These are phyloP conservation scores for Scrobipalpa costella DNA, from an alignment of 2,888 invertebrate genomes.

Conservation along the genomic window DNA sequence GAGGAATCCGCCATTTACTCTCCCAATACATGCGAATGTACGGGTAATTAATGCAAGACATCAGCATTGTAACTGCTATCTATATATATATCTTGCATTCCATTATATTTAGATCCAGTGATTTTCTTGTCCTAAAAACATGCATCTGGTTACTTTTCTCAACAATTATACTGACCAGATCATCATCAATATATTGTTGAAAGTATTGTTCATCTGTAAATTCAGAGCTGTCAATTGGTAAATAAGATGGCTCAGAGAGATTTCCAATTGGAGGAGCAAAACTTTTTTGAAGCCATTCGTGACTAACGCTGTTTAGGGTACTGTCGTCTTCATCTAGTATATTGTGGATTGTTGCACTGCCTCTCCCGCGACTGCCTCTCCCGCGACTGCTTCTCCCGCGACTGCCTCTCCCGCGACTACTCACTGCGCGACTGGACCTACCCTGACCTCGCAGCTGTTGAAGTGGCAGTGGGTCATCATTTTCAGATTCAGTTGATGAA, in stretches of 20 bases:
- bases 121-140: not conserved
- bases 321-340: no score
- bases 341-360: not conserved
- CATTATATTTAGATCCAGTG: slow-evolving; percentile 19
- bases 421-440: not conserved
- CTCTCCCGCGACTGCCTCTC: not conserved
- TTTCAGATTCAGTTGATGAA: no score
- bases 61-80: slow-evolving; percentile 29
- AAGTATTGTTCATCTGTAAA: not conserved
- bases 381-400: slow-evolving; percentile 10
- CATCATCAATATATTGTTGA: slow-evolving; percentile 4
- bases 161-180: not conserved
- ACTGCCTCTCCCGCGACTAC: not conserved
- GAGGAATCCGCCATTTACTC: not conserved
- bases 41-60: slow-evolving; percentile 20
- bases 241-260: slow-evolving; percentile 9
- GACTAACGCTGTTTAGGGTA: not conserved
- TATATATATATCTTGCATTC: slow-evolving; percentile 28
- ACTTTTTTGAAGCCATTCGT: not conserved
- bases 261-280: not conserved
- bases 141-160: not conserved
- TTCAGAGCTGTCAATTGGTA: not conserved
- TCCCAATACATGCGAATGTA: slow-evolving; percentile 6
- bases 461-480: no score
- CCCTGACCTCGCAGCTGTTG: no score